Evolutionary conservation across 2,113 vertebrate species (phyloP).

Genomic region (Hystrix cristata): DNA sequence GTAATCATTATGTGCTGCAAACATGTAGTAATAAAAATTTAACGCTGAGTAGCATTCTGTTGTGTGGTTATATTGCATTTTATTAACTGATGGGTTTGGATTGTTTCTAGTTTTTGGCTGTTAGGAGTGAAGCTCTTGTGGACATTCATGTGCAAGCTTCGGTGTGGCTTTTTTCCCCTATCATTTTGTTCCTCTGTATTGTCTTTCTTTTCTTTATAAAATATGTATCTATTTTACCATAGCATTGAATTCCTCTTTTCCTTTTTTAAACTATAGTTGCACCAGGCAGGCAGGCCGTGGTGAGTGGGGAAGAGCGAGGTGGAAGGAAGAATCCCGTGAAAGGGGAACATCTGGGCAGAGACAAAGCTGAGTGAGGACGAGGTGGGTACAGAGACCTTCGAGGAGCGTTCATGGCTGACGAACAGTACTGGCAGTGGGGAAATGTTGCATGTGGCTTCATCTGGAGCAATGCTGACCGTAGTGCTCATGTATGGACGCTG

Average conservation of each 20-base stretch:
- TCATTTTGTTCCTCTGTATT: neutral
- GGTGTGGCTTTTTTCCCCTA: neutral
- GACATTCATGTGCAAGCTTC: neutral
- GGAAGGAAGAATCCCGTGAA: neutral
- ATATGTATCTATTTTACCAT: neutral
- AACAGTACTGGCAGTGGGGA: neutral
- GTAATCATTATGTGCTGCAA: neutral
- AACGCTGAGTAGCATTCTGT: neutral
- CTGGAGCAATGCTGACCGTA: neutral
- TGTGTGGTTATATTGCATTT: neutral
- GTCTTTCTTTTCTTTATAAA: conserved; percentile 16
- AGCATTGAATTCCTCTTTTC: neutral
- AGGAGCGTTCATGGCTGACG: neutral
- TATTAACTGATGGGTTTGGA: neutral
- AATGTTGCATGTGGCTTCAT: neutral
- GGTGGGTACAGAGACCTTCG: neutral
- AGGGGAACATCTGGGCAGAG: neutral
- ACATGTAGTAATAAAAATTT: neutral
- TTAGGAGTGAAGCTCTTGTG: neutral
- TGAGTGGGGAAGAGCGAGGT: neutral
- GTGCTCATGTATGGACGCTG: neutral
- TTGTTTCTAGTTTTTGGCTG: neutral
- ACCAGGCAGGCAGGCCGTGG: neutral
- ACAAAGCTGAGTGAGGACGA: neutral
- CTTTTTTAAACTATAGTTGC: neutral